phyloP scores from a whole-genome alignment of 1,140 invertebrate genomes.

The Caenorhabditis tropicalis region DNA sequence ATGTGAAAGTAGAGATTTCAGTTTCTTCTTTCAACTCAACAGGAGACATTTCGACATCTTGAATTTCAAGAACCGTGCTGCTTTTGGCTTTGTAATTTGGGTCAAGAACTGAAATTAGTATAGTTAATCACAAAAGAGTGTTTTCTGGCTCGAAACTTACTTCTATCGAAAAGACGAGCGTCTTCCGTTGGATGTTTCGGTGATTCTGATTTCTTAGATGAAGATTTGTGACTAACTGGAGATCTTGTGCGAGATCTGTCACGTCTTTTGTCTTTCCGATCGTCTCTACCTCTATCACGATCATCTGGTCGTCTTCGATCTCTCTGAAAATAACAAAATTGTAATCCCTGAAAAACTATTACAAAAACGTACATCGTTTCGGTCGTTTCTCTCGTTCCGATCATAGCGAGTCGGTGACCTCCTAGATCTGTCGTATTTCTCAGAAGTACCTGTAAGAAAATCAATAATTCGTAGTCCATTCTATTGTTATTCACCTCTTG shows the following conservation, averaged over 20 bases:
- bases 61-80: background rate
- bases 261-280: background rate
- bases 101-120: background rate
- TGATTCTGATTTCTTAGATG: background rate
- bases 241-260: background rate
- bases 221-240: background rate
- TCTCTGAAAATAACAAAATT: background rate
- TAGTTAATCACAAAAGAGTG: too few species aligned
- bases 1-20: background rate
- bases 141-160: too few species aligned
- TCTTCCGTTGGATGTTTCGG: background rate
- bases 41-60: constrained; percentile 3
- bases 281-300: background rate
- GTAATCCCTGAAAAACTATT: background rate
- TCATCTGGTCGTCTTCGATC: background rate
- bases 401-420: background rate
- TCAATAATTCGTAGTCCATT: too few species aligned
- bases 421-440: background rate
- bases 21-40: background rate
- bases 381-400: background rate
- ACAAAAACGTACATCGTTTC: background rate
- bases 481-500: background rate
- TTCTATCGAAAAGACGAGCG: background rate
- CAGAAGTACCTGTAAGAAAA: background rate
- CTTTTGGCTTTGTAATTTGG: background rate